Base-by-base conservation (phyloP, 2,113 vertebrate genomes). In the Zosterops hypoxanthus region DNA sequence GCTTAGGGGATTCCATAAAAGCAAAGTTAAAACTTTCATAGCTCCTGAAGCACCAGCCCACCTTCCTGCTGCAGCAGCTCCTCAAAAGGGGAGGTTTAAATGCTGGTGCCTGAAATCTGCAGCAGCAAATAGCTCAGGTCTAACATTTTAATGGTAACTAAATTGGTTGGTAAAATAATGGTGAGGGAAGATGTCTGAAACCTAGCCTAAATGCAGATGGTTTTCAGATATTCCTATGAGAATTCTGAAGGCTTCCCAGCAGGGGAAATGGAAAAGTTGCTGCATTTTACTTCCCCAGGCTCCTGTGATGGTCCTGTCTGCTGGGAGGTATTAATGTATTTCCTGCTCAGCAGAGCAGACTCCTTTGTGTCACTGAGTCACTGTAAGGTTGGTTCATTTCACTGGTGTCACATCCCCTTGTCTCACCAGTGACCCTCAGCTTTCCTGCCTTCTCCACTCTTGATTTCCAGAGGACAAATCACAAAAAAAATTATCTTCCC, bases 1-100 rank as follows among this genome's bases (percentile, higher is more conserved):
- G 92, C 82, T 92, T 42, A 68, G 76, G 80, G 80, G 72, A 96
- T n/a, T 86, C 80, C 85, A 96, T 88, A 81, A 92, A 90, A 94
- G 85, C 55, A 34, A 52, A 86, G 42, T 53, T 94, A 64, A 95
- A 97, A 89, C 65, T 83, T 95, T 83, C 68, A 92, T 92, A 46
- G 76, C 90, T 80, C 2, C 82, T 73, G 13, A 1, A 76, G 70
- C 61, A 63, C n/a, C 85, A 84, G 13, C 63, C 21, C 71, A 44
- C 31, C 55, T 34, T 7, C 36, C 60, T 34, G 83, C 82, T 68
- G 57, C 88, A 47, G 72, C 69, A 68, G 61, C 70, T 80, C 66
- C 61, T 39, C 87, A 17, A 75, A 77, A 8, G 2, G 24, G 69
- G 68, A 22, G 22, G 6, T 7, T 63, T 7, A 53, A 78, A 71